Conservation (phyloP, 2,113 vertebrate species). For the Callipepla squamata region DNA sequence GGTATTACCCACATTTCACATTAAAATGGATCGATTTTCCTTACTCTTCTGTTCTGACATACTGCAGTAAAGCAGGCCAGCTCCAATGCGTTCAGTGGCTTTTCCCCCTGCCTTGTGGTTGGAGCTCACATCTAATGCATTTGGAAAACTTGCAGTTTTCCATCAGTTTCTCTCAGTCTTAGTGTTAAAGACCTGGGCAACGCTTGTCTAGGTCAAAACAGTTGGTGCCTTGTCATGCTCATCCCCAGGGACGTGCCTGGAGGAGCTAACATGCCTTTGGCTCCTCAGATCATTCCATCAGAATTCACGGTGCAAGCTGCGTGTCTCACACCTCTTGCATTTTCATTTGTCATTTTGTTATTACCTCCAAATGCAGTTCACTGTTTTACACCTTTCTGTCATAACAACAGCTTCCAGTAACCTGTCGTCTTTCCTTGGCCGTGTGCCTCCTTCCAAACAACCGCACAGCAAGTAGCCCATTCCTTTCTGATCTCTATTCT, state of each 20-base stretch:
- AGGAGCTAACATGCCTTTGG: background rate
- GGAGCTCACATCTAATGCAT: background rate
- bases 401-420: background rate
- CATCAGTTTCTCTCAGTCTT: background rate
- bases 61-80: background rate
- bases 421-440: background rate
- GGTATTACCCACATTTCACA: background rate
- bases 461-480: rapidly evolving
- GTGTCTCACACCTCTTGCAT: background rate
- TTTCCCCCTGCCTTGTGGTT: background rate
- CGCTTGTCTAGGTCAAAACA: background rate
- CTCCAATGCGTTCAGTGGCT: background rate
- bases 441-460: background rate
- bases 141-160: background rate
- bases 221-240: background rate
- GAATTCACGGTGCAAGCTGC: background rate
- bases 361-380: background rate
- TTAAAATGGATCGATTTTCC: background rate
- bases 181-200: background rate
- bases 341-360: background rate
- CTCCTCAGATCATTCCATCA: background rate
- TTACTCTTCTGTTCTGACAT: background rate
- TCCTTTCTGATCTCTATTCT: background rate
- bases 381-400: background rate
- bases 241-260: background rate